Evolutionary conservation across 2,888 invertebrate genomes (phyloP).

Genomic region (Diplolepis rosae): DNA sequence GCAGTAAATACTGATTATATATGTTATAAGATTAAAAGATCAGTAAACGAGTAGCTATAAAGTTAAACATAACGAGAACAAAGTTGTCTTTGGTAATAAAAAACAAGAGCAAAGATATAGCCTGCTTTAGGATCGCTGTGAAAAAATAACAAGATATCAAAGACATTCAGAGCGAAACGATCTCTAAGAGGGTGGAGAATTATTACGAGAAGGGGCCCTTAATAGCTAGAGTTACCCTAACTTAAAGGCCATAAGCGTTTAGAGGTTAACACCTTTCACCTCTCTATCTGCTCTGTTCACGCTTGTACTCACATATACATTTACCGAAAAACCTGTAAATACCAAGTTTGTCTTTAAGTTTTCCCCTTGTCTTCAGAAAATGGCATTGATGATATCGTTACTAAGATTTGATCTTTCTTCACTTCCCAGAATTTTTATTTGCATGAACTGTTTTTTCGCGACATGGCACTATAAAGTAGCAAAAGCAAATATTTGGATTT

Average conservation of each 20-base stretch:
- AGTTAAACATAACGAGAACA: not conserved
- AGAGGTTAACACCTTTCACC: conserved; percentile 42
- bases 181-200: conserved; percentile 42
- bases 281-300: conserved; percentile 43
- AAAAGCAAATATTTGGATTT: conserved; percentile 2
- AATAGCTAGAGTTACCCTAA: conserved; percentile 47
- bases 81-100: not conserved
- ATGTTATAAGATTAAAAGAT: not conserved
- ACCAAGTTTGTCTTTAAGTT: not conserved
- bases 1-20: not conserved
- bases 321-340: conserved; percentile 2
- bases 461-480: not conserved
- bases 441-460: conserved; percentile 1
- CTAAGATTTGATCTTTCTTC: not conserved
- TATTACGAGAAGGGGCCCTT: conserved; percentile 47
- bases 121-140: not conserved
- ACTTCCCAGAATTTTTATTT: not conserved
- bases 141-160: conserved; percentile 37
- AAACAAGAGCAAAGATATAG: not conserved
- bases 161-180: conserved; percentile 36
- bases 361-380: not conserved
- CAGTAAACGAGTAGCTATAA: not conserved
- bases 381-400: not conserved
- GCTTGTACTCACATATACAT: not conserved
- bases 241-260: conserved; percentile 38